Conservation (phyloP, 2,888 invertebrate genomes). For the Lepetodrilus schrolli region DNA sequence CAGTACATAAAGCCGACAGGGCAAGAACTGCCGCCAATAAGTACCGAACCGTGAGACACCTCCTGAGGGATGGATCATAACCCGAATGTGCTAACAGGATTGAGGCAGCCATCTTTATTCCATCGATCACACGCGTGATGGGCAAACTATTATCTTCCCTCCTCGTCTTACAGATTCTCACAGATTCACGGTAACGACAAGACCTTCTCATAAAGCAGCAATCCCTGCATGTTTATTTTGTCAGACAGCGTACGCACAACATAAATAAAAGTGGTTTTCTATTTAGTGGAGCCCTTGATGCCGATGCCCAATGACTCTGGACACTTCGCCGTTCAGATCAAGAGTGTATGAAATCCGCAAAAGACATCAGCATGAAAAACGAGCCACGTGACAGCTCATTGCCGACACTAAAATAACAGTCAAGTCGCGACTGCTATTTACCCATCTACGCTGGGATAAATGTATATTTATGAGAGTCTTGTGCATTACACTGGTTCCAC, state of each 20-base stretch:
- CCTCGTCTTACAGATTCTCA: neutral
- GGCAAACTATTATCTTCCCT: constrained; percentile 8
- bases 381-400: constrained; percentile 9
- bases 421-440: constrained; percentile 6
- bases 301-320: neutral
- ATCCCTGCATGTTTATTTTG: constrained; percentile 15
- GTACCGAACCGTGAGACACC: constrained; percentile 16
- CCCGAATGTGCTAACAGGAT: constrained; percentile 1
- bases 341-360: neutral
- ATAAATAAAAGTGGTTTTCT: constrained; percentile 17
- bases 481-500: neutral
- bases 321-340: neutral
- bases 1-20: constrained; percentile 25
- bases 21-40: neutral
- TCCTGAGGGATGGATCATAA: constrained; percentile 4
- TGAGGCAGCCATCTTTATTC: neutral
- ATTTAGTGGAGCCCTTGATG: neutral
- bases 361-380: constrained; percentile 22
- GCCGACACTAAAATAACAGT: constrained; percentile 14
- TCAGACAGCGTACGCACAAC: constrained; percentile 18
- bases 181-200: neutral
- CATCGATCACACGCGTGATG: constrained; percentile 18
- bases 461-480: constrained; percentile 5
- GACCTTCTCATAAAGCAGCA: neutral
- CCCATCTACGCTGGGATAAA: constrained; percentile 11